Conservation (phyloP, 2,888 invertebrate species). For the Actias luna region DNA sequence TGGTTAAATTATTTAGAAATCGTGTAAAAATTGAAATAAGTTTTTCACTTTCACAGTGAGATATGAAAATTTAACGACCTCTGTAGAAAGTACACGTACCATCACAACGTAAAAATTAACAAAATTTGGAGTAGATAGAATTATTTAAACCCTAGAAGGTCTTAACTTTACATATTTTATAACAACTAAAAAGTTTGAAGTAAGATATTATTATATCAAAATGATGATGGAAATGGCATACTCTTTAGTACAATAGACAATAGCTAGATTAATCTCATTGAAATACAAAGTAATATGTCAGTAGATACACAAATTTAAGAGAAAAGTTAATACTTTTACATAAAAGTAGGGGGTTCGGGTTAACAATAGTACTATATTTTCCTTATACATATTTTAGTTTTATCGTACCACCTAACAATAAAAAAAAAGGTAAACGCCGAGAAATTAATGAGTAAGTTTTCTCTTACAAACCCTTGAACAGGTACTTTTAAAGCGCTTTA, state of each 20-base stretch:
- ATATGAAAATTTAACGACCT: no score
- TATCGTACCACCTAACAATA: conserved; percentile 22
- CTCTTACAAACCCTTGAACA: conserved; percentile 12
- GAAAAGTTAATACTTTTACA: conserved; percentile 26
- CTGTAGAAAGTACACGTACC: no score
- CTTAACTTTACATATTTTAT: no score
- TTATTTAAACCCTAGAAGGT: neutral
- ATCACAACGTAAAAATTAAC: neutral
- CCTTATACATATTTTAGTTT: conserved; percentile 17
- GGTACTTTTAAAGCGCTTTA: conserved; percentile 12
- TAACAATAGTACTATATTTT: conserved; percentile 30
- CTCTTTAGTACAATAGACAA: conserved; percentile 20
- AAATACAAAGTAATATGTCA: conserved; percentile 32
- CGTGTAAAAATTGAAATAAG: neutral
- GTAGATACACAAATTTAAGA: conserved; percentile 23
- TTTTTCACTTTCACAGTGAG: no score
- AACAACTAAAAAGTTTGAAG: no score
- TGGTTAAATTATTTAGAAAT: neutral
- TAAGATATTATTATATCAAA: no score
- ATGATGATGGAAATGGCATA: neutral
- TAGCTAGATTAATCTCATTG: conserved; percentile 28
- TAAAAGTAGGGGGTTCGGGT: conserved; percentile 26
- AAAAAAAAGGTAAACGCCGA: conserved; percentile 24
- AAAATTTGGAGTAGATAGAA: neutral
- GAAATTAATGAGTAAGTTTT: conserved; percentile 20